Evolutionary conservation across 1,140 invertebrate species (phyloP), one percentile per base, ranked within the genome.

Genomic region (Orius insidiosus): DNA sequence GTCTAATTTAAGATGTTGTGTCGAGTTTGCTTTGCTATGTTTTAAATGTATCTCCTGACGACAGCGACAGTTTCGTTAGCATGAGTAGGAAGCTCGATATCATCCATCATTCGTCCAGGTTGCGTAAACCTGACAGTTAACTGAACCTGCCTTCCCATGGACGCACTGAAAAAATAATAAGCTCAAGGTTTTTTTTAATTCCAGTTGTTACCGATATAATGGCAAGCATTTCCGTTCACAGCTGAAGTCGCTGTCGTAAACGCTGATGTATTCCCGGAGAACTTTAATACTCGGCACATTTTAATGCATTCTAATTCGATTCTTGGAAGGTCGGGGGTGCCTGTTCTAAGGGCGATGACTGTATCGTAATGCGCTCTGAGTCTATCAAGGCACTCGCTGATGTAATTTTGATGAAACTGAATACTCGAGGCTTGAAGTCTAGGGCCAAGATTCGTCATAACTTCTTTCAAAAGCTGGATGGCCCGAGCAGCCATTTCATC

Each of bases 201-300:
- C n/a, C n/a, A n/a, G n/a, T n/a, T 24, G 7, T 24, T 24, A 84
- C 75, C 83, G 78, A 58, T 84, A 80, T 39, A 93, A 72, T 18
- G 88, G 87, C 52, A 95, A 66, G 58, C 90, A 83, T 55, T 82
- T 79, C 50, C 93, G 71, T 61, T 97, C 92, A 7, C 85, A 82
- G 16, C 78, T 76, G 66, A 87, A 96, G 46, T 85, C 79, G 47
- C 80, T 78, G 69, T 98, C 93, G 70, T 90, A 96, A 64, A 97
- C 90, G 50, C 80, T 84, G 46, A 98, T 80, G 60, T 97, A 97
- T 67, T 96, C 90, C 57, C 87, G 80, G 49, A 97, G 72, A 54
- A 95, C 89, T 67, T 88, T 58, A 97, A 74, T 14, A 97, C 84
- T 48, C 92, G 75, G 61, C 89, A 92, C 77, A 95, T 88, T 63